phyloP scores from a whole-genome alignment of 2,888 invertebrate genomes.

The Hemithea aestivaria region DNA sequence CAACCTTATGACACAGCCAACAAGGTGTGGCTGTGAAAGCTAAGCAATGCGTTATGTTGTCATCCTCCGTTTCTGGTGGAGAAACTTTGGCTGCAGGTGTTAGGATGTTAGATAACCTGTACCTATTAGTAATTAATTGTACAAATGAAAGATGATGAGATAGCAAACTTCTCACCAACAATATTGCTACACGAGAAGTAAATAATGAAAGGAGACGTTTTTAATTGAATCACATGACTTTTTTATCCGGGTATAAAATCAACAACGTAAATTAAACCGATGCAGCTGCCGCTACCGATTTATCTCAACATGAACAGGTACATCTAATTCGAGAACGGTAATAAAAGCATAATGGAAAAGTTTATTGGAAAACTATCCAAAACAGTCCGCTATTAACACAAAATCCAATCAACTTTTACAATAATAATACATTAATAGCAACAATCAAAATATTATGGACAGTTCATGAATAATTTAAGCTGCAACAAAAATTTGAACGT shows the following conservation, averaged over 20 bases:
- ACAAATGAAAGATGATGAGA: constrained; percentile 4
- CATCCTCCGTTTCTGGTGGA: constrained; percentile 32
- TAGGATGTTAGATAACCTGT: constrained; percentile 13
- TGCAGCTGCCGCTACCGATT: not conserved
- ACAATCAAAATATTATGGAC: constrained; percentile 5
- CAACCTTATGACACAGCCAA: constrained; percentile 23
- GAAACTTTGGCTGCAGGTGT: constrained; percentile 16
- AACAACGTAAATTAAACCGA: not conserved
- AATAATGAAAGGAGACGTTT: too few relatives aligned
- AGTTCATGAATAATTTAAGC: constrained; percentile 23
- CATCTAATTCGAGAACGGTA: too few relatives aligned
- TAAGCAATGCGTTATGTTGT: constrained; percentile 45
- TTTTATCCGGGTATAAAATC: too few relatives aligned
- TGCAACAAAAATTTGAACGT: constrained; percentile 17
- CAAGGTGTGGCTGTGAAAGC: constrained; percentile 48
- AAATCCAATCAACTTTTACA: constrained; percentile 5
- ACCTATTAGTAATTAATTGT: constrained; percentile 12
- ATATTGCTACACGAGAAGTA: too few relatives aligned
- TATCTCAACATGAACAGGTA: too few relatives aligned
- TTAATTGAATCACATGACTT: too few relatives aligned
- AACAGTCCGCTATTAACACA: not conserved
- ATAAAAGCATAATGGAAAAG: not conserved
- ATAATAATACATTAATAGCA: not conserved
- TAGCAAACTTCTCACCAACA: too few relatives aligned
- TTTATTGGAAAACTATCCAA: not conserved